phyloP scores from a whole-genome alignment of 92 coral and sea anemone genomes.

The Actinostola sp. region DNA sequence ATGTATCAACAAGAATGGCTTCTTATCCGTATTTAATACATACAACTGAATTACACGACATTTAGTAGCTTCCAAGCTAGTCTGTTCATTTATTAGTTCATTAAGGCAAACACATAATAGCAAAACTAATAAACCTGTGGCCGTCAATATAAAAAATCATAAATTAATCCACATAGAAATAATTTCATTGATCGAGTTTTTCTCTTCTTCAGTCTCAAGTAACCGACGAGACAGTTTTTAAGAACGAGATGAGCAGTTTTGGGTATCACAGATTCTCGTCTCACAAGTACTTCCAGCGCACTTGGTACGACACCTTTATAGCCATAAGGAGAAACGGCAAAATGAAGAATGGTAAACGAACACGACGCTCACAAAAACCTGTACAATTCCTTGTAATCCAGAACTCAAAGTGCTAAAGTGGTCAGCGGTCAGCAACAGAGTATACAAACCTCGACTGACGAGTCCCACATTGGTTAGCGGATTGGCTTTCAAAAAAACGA shows the following conservation, averaged over 20 bases:
- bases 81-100: no score
- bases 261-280: slow-evolving; percentile 10
- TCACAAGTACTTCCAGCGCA: slow-evolving; percentile 1
- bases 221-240: slow-evolving; percentile 26
- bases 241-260: not conserved
- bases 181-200: not conserved
- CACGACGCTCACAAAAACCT: slow-evolving; percentile 5
- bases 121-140: no score
- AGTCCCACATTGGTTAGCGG: no score
- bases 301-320: slow-evolving; percentile 12
- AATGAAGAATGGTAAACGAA: slow-evolving; percentile 15
- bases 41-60: no score
- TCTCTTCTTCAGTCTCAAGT: not conserved
- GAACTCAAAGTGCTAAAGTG: not conserved
- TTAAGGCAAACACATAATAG: no score
- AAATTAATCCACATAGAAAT: not conserved
- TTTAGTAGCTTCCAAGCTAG: no score
- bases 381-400: slow-evolving; percentile 7
- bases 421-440: not conserved
- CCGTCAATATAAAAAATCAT: no score
- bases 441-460: no score
- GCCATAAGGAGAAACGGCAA: slow-evolving; percentile 24
- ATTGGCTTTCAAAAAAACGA: no score
- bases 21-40: no score
- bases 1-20: no score